phyloP scores from a whole-genome alignment of 1,140 invertebrate species.

The Drosophila serrata region DNA sequence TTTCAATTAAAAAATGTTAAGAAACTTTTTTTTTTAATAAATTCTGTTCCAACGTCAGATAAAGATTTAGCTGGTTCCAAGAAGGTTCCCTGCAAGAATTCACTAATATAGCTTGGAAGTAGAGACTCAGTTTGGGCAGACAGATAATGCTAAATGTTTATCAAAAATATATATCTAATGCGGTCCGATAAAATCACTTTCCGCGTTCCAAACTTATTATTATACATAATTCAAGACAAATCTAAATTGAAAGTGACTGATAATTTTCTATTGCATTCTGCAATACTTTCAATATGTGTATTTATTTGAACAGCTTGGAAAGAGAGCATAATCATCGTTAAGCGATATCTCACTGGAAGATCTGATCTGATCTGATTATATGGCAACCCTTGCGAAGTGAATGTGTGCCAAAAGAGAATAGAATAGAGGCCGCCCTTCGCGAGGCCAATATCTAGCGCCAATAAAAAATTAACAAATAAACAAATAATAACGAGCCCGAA shows the following conservation, averaged over 20 bases:
- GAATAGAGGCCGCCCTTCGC: slow-evolving; percentile 3
- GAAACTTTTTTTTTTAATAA: too few relatives aligned
- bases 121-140: neutral
- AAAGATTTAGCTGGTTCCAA: too few relatives aligned
- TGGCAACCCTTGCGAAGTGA: slow-evolving; percentile 22
- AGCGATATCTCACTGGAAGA: neutral
- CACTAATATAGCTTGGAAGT: neutral
- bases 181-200: too few relatives aligned
- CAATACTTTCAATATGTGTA: neutral
- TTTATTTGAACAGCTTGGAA: neutral
- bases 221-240: neutral
- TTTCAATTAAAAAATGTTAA: too few relatives aligned
- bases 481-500: slow-evolving; percentile 12
- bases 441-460: slow-evolving; percentile 14
- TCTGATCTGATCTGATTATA: slow-evolving; percentile 2
- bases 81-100: neutral
- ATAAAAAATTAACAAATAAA: slow-evolving; percentile 31
- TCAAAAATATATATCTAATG: too few relatives aligned
- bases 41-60: too few relatives aligned
- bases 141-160: too few relatives aligned
- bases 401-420: slow-evolving; percentile 30
- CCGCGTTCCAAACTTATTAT: too few relatives aligned
- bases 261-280: neutral
- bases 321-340: neutral
- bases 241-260: neutral